These are phyloP conservation scores for Halictus rubicundus DNA, from an alignment of 1,140 invertebrate genomes.

Conservation along the genomic window DNA sequence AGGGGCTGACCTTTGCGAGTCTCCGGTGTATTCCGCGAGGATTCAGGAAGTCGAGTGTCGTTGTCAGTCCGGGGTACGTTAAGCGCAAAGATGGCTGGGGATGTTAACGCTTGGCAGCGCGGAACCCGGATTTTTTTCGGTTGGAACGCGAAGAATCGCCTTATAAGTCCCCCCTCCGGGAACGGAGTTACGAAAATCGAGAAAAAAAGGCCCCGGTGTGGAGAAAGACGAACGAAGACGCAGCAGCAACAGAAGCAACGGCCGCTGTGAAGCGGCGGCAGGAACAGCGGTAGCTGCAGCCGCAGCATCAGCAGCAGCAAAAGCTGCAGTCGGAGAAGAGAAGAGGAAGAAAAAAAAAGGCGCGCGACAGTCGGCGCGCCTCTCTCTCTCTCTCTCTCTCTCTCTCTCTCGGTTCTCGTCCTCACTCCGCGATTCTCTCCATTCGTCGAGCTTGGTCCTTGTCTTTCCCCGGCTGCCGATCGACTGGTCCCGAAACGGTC, in stretches of 20 bases:
- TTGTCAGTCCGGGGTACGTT: conserved; percentile 25
- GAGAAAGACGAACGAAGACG: conserved; percentile 40
- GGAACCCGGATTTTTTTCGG: conserved; percentile 70
- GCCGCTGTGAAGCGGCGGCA: conserved; percentile 5
- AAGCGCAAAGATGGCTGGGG: conserved; percentile 28
- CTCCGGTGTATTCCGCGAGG: too few relatives aligned
- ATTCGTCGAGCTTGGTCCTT: conserved; percentile 24
- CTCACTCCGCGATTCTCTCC: conserved; percentile 39
- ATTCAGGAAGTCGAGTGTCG: conserved; percentile 27
- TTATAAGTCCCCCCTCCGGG: conserved; percentile 72
- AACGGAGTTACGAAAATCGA: conserved; percentile 59
- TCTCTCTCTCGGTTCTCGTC: conserved; percentile 45
- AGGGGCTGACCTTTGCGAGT: neutral
- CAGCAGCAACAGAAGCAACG: conserved; percentile 37
- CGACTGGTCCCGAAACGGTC: conserved; percentile 58
- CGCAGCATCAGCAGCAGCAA: conserved; percentile 41
- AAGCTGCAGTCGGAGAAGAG: conserved; percentile 52
- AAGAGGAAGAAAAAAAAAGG: conserved; percentile 63
- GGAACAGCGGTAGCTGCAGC: conserved; percentile 43
- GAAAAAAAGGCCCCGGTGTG: conserved; percentile 22
- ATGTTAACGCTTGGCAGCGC: conserved; percentile 52
- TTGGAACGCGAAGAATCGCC: conserved; percentile 75
- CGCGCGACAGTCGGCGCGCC: conserved; percentile 65
- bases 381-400: conserved; percentile 41
- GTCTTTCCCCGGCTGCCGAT: conserved; percentile 39